Base-by-base conservation (phyloP, 2,888 invertebrate species). In the Tiliacea citrago region DNA sequence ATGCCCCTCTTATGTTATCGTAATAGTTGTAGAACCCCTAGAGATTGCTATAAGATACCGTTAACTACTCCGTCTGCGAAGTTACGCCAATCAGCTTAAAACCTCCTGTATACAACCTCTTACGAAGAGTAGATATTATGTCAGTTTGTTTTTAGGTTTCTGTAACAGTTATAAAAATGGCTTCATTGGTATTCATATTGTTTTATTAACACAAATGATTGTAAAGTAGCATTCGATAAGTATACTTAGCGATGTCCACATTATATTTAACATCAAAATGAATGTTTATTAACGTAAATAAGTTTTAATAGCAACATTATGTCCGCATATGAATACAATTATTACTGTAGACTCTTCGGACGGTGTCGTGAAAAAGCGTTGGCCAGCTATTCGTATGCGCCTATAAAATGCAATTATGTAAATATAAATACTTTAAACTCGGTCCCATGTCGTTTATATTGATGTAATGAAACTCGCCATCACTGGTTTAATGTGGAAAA, bases 251-350 rank as follows among this genome's bases (percentile, higher is more conserved):
- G 24, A 53, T 58, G 12, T 63, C 16, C 60, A 21, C 45, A 80
- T 84, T 84, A 79, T 83, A 82, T 84, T 58, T 53, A 49, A 86
- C 68, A 49, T 53, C 29, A 29, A 53, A 75, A 88, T 83, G 70
- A 84, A 77, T 84, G 78, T 80, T 74, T 65, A 75, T 67, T 77
- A 87, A 88, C 86, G 85, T 87, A 90, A 90, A 90, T 88, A 88
- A 85, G 81, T 70, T 51, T 77, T 77, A 82, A 71, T 74, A 49
- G 67, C 74, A 18, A 57, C 63, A 74, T 78, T 74, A 79, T 60
- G 63, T 47, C 49, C 67, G 62, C 60, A 73, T 70, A 63, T 67
- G 49, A 53, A 73, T 65, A 79, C 55, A 68, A 82, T 74, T 78
- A 82, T 45, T n/a, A n/a, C n/a, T 57, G 63, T 39, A 63, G 62